Base-by-base conservation (phyloP, 2,113 vertebrate genomes). In the Oostethus manadensis region DNA sequence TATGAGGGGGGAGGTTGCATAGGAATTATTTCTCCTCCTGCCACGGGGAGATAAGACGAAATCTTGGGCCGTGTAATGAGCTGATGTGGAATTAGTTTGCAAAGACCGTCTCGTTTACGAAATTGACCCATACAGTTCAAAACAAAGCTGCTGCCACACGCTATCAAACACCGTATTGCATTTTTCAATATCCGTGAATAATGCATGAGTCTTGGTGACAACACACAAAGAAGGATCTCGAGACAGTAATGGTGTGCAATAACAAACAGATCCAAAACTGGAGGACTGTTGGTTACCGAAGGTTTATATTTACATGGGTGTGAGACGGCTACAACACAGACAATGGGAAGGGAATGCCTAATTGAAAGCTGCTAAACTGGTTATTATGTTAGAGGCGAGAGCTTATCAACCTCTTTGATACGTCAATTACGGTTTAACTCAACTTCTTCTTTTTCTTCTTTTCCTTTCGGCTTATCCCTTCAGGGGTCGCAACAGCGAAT, bases 61-160 rank as follows among this genome's bases (percentile, higher is more conserved):
- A 70, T 74, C 54, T 33, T n/a, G 45, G 51, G 51, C 40, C 60
- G 43, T 59, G 53, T 82, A 74, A 76, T 79, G 62, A 80, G 72
- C 62, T 73, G 69, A 64, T 66, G 64, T 54, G 60, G 73, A 72
- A 74, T 80, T 64, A 76, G 64, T 66, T 56, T 56, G 60, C 63
- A 44, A 58, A 58, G 68, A 56, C 14, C 40, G 56, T 50, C 17
- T 35, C 10, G 17, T 51, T 21, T 13, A 8, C 51, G 46, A 62
- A 62, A 60, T n/a, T 73, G 60, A 60, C 56, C 48, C 26, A 62
- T 29, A 56, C 23, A 46, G 1, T 51, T 18, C 20, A 62, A 29
- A 70, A 44, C 20, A 42, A 33, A 53, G 40, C 21, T 8, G 21
- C 21, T 11, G 11, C 11, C 38, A 40, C 11, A 40, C 38, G 11